Evolutionary conservation across 2,113 vertebrate species (phyloP).

Genomic region (Lathamus discolor): DNA sequence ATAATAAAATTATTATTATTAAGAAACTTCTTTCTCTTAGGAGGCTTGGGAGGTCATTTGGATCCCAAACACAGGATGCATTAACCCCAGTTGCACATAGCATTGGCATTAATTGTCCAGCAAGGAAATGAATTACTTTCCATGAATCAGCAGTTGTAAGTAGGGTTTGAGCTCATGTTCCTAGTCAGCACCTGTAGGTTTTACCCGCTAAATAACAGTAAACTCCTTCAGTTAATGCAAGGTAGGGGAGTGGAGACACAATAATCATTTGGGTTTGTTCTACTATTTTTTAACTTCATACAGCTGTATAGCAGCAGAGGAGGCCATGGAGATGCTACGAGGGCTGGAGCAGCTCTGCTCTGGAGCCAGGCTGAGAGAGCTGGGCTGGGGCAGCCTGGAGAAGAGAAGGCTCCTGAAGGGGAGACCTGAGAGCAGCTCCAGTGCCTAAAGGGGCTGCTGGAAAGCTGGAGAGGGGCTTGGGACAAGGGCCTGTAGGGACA

Average conservation of each 20-base stretch:
- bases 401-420: too few species aligned
- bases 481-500: neutral
- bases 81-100: neutral
- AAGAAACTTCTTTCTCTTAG: neutral
- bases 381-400: too few species aligned
- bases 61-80: neutral
- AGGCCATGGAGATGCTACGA: too few species aligned
- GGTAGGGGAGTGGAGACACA: neutral
- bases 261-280: neutral
- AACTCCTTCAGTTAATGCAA: neutral
- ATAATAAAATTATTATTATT: neutral
- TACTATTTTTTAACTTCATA: neutral
- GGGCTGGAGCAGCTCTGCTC: too few species aligned
- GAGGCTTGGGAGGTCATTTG: neutral
- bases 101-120: neutral
- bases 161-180: neutral
- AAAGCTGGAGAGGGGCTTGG: neutral
- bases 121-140: neutral
- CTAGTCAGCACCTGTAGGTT: neutral
- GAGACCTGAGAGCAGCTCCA: too few species aligned
- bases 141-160: neutral
- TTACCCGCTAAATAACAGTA: neutral
- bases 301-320: neutral
- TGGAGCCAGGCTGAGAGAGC: too few species aligned
- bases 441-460: neutral